A percentile compares a stretch with the other conserved stretches of the same genome.
These are phyloP conservation scores for Tetraneura akinire DNA, from an alignment of 1,140 invertebrate species.

Conservation along the genomic window DNA sequence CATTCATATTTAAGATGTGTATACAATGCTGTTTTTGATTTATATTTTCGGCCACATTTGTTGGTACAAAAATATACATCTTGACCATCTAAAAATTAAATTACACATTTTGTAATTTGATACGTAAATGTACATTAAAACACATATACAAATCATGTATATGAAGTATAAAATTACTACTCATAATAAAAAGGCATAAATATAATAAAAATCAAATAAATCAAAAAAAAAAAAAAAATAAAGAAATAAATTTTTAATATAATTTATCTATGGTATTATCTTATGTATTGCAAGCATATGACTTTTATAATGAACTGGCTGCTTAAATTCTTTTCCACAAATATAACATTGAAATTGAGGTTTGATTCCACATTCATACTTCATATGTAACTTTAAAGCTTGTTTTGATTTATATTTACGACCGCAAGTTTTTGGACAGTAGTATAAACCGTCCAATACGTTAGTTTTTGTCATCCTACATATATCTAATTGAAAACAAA, in stretches of 20 bases:
- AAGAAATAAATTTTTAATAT: neutral
- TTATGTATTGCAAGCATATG: constrained; percentile 48
- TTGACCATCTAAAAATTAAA: constrained; percentile 19
- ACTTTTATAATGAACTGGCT: constrained; percentile 32
- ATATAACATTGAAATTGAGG: constrained; percentile 36
- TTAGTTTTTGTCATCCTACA: neutral
- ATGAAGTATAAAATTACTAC: neutral
- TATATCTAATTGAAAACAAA: neutral
- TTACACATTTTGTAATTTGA: neutral
- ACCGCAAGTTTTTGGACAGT: constrained; percentile 57
- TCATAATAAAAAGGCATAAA: too few species aligned
- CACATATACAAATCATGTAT: neutral
- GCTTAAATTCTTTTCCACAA: constrained; percentile 35
- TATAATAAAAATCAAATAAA: neutral
- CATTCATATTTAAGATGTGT: constrained; percentile 52
- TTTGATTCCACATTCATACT: constrained; percentile 61
- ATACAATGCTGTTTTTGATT: constrained; percentile 50
- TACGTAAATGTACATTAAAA: too few species aligned
- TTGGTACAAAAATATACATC: constrained; percentile 58
- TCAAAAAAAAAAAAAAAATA: neutral
- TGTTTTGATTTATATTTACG: constrained; percentile 60
- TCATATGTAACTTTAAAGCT: constrained; percentile 60
- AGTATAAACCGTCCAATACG: neutral
- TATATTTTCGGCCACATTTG: constrained; percentile 54
- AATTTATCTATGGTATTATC: neutral